Base-by-base conservation (phyloP, 2,113 vertebrate genomes). In the Epinephelus cyanopodus region DNA sequence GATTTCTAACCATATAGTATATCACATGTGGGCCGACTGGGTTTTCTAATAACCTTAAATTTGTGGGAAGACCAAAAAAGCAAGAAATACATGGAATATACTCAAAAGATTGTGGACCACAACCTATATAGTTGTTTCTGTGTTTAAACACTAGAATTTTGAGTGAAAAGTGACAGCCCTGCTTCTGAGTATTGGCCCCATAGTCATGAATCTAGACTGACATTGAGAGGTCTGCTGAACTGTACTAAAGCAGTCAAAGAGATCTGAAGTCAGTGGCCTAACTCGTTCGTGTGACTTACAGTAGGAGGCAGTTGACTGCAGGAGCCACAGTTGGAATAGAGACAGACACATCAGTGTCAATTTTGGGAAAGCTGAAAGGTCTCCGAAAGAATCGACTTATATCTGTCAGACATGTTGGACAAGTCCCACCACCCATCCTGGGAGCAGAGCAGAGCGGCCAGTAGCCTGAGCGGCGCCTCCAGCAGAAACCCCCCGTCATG, bases 391-490 rank as follows among this genome's bases (percentile, higher is more conserved):
- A 89, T 83, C 47, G 14, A 79, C 87, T 25, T 78, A 74, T 84
- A 67, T 81, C 77, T 63, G 74, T 82, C 84, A 82, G 85, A 82
- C 84, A 76, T 75, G 73, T 9, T 39, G 86, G 74, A 62, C 53
- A 56, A 29, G 58, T 58, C 77, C 50, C 74, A 77, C 18, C 71
- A 48, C 63, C 76, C 77, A 64, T 77, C 70, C 83, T 42, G 65
- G 79, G 57, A 90, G 67, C 77, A 42, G 61, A 74, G 66, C 69
- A 25, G 23, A 17, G 45, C 19, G 3, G 53, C 50, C 84, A 67
- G 76, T 18, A 87, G 93, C 77, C 91, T 74, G 85, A 74, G 83
- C 25, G 93, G 88, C 92, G 82, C 90, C 91, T 79, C 47, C 4
- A 8, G 69, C 71, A 71, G 77, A 87, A 90, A 79, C 73, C 77